phyloP scores from a whole-genome alignment of 35 echinoderm and acorn worm species.

The Ophioderma brevispina region DNA sequence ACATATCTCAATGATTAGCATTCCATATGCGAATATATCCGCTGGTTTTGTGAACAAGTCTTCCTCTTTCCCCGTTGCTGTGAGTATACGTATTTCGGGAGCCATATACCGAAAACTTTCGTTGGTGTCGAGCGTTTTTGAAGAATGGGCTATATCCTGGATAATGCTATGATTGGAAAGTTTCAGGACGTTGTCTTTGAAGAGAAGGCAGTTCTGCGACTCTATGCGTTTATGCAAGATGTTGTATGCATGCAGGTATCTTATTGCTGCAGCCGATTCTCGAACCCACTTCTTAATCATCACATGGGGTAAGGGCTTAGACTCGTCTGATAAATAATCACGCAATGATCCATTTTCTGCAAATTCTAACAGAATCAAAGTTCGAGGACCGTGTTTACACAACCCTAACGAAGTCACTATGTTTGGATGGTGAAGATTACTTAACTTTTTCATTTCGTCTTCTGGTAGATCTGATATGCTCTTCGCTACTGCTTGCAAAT shows the following conservation, averaged over 20 bases:
- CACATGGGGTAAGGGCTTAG: not conserved
- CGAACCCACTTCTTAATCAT: not conserved
- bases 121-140: not conserved
- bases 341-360: not conserved
- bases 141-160: not conserved
- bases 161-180: too few species aligned
- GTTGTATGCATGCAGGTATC: not conserved
- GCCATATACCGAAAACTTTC: not conserved
- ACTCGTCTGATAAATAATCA: not conserved
- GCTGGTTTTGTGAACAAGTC: not conserved
- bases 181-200: too few species aligned
- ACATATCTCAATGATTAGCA: not conserved
- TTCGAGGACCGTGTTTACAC: not conserved
- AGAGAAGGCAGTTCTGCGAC: too few species aligned
- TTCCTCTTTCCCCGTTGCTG: not conserved
- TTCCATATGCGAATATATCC: not conserved
- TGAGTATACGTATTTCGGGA: not conserved
- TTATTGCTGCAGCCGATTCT: not conserved
- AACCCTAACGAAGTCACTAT: not conserved
- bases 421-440: not conserved
- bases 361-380: not conserved
- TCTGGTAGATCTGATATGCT: not conserved
- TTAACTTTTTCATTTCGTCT: not conserved
- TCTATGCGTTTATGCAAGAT: too few species aligned
- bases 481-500: not conserved